Percentiles rank a stretch among this genome's conserved stretches.
Conservation (phyloP, 2,113 vertebrate species). For the Tachycineta bicolor region DNA sequence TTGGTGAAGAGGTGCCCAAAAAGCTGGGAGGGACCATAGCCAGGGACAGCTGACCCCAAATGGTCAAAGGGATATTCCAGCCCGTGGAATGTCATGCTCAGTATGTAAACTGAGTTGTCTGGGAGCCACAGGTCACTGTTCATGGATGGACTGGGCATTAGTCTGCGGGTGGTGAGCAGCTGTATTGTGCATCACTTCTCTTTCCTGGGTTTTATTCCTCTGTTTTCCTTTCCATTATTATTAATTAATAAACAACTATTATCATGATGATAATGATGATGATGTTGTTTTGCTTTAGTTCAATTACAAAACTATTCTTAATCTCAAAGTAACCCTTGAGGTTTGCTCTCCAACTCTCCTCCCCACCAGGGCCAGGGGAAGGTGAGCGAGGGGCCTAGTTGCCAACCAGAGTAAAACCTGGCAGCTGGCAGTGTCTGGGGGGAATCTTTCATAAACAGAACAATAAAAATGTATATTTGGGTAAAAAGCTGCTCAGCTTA, state of each 20-base stretch:
- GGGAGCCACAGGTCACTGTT: not conserved
- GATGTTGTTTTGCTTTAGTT: not conserved
- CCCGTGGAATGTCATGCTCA: not conserved
- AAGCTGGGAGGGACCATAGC: not conserved
- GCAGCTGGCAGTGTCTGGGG: not conserved
- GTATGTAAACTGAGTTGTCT: not conserved
- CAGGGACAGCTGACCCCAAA: not conserved
- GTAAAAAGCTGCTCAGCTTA: not conserved
- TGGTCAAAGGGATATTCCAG: not conserved
- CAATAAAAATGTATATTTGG: not conserved
- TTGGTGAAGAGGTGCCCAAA: not conserved
- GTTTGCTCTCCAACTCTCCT: not conserved
- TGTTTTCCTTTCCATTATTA: not conserved
- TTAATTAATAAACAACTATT: not conserved
- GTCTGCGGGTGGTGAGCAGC: not conserved
- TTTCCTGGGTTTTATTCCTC: not conserved
- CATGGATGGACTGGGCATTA: no score
- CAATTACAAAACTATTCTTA: not conserved
- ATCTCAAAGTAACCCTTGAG: not conserved
- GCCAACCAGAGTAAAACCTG: not conserved
- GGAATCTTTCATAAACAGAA: not conserved
- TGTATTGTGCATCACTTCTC: not conserved
- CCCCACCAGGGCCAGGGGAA: not conserved
- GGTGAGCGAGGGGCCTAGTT: accelerated
- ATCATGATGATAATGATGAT: no score